Evolutionary conservation across 2,888 invertebrate species (phyloP).

Genomic region (Aricia artaxerxes): DNA sequence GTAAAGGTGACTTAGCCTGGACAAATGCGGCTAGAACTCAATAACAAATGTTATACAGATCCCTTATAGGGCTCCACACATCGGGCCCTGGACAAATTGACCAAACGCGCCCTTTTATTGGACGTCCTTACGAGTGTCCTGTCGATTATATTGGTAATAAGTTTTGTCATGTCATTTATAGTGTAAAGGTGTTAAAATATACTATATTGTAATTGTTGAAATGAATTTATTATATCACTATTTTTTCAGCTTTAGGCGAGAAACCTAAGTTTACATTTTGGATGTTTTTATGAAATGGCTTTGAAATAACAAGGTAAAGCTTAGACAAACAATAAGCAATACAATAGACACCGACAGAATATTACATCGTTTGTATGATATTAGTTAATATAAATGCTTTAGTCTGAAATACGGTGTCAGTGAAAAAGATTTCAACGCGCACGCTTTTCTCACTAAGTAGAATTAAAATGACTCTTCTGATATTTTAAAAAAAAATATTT

Average conservation of each 20-base stretch:
- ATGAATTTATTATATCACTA: no score
- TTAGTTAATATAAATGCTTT: no score
- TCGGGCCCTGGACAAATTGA: constrained; percentile 31
- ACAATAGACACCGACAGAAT: no score
- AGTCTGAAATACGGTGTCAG: neutral
- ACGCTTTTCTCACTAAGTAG: neutral
- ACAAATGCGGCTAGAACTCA: constrained; percentile 54
- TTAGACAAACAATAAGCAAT: no score
- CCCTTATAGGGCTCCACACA: constrained; percentile 32
- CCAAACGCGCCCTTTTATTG: neutral
- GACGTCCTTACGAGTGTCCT: neutral
- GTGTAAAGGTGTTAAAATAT: neutral
- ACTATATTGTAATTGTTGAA: neutral
- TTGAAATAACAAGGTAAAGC: no score
- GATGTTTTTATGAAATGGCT: no score
- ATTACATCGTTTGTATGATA: no score
- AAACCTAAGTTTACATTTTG: no score
- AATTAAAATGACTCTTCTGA: neutral
- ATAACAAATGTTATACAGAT: constrained; percentile 43
- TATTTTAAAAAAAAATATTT: no score
- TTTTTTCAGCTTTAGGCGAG: no score
- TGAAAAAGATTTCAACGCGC: neutral
- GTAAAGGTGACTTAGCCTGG: constrained; percentile 48
- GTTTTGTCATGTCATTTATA: neutral
- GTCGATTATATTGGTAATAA: neutral